phyloP scores from a whole-genome alignment of 2,888 invertebrate species.

The Hofmannophila pseudospretella region DNA sequence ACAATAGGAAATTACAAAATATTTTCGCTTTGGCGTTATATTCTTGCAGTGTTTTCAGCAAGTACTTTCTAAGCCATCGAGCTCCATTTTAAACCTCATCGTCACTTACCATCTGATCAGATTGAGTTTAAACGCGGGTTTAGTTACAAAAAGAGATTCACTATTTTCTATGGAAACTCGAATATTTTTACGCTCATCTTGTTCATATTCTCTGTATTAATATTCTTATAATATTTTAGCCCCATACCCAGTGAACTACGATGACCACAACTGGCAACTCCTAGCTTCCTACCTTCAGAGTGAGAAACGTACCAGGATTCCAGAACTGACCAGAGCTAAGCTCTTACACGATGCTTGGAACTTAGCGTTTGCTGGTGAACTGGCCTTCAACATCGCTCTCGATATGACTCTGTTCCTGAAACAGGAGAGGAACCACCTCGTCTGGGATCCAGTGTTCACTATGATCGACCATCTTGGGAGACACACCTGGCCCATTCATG shows the following conservation, averaged over 20 bases:
- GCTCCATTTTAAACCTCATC: too few species aligned
- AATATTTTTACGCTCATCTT: too few species aligned
- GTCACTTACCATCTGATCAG: too few species aligned
- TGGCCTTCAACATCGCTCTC: conserved; percentile 85
- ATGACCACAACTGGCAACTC: conserved; percentile 85
- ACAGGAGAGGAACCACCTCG: conserved; percentile 84
- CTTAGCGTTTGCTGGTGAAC: conserved; percentile 85
- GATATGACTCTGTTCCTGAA: conserved; percentile 88
- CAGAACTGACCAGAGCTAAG: conserved; percentile 85
- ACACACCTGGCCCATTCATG: conserved; percentile 81
- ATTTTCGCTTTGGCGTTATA: too few species aligned
- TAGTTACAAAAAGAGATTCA: too few species aligned
- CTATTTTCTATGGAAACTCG: too few species aligned
- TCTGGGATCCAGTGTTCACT: conserved; percentile 90
- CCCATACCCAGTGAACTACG: conserved; percentile 91
- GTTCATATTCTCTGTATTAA: too few species aligned
- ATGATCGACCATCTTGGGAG: conserved; percentile 89
- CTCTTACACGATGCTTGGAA: conserved; percentile 88
- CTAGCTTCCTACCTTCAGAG: conserved; percentile 81
- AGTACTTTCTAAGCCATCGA: too few species aligned
- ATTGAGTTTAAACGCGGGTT: too few species aligned
- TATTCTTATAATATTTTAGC: conserved; percentile 64
- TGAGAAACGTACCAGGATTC: conserved; percentile 75
- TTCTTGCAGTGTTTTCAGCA: too few species aligned
- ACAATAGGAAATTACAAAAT: too few species aligned